Evolutionary conservation across 2,888 invertebrate species (phyloP).

Genomic region (Epistrophe grossulariae): DNA sequence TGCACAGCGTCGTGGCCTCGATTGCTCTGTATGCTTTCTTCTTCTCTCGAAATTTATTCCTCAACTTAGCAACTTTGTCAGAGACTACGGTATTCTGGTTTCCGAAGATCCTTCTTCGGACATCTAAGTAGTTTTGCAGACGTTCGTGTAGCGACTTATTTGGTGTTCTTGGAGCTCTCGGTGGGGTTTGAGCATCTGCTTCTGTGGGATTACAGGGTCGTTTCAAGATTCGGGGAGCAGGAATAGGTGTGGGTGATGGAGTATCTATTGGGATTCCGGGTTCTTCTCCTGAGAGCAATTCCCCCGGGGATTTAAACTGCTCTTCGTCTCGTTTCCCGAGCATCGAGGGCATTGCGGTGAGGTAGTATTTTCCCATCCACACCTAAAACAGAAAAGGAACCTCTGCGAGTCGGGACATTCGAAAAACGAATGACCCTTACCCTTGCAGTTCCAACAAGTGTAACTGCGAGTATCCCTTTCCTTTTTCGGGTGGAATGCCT

Average conservation of each 20-base stretch:
- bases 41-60: not conserved
- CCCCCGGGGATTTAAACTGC: not conserved
- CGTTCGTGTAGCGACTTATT: not conserved
- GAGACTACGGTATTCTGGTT: not conserved
- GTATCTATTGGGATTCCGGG: not conserved
- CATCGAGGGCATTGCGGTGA: not conserved
- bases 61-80: not conserved
- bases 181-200: no score
- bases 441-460: not conserved
- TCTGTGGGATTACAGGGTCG: not conserved
- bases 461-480: not conserved
- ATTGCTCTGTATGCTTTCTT: not conserved
- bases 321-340: not conserved
- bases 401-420: no score
- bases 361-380: no score
- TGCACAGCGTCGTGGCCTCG: not conserved
- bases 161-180: no score
- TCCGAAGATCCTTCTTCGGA: not conserved
- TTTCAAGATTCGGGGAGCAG: not conserved
- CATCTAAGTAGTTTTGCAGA: not conserved
- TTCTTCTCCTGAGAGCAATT: slow-evolving; percentile 1
- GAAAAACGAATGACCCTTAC: no score
- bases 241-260: no score
- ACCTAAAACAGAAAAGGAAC: no score
- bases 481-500: not conserved